Evolutionary conservation across 1,140 invertebrate genomes (phyloP), one percentile per base, ranked within the genome.

Genomic region (Anoplolepis gracilipes): DNA sequence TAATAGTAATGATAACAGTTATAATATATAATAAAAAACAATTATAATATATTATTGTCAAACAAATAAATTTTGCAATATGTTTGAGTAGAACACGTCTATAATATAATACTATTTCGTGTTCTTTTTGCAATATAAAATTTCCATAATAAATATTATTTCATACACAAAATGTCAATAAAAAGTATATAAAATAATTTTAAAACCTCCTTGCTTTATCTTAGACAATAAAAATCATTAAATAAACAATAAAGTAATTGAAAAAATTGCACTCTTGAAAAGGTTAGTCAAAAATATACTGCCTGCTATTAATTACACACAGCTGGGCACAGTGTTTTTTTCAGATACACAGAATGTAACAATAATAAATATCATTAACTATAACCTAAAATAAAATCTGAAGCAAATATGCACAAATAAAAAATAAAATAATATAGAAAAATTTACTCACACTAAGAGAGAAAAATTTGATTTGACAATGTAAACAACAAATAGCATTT

Each of bases 281-380:
- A 39, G 1, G 7, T 19, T 30, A 25, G 2, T 67, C n/a, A 69
- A 49, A 49, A 16, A 22, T 19, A 1, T 13, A 22, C 33, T 53
- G 7, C 7, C 0, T 33, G 28, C 13, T 33, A 33, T 25, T 5
- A 10, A 78, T 53, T 69, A 79, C 46, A 69, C 46, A 57, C 39
- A 57, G n/a, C 33, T 57, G 49, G 55, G 5, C 77, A 55, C 62
- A 70, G 19, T 39, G 19, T 42, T 70, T 10, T 36, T 19, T 53
- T 81, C 19, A 39, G 6, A 59, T 81, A 81, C 78, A 81, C 78
- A 81, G 53, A 42, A 36, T 59, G 65, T 79, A 69, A 79, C 16
- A 25, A 69, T 33, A 33, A 53, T 19, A 36, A 69, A 16, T 53
- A 7, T 10, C 10, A 42, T 49, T 49, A n/a, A n/a, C n/a, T n/a